Evolutionary conservation across 2,113 vertebrate species (phyloP), one percentile per base, ranked within the genome.

Genomic region (Acanthochromis polyacanthus): DNA sequence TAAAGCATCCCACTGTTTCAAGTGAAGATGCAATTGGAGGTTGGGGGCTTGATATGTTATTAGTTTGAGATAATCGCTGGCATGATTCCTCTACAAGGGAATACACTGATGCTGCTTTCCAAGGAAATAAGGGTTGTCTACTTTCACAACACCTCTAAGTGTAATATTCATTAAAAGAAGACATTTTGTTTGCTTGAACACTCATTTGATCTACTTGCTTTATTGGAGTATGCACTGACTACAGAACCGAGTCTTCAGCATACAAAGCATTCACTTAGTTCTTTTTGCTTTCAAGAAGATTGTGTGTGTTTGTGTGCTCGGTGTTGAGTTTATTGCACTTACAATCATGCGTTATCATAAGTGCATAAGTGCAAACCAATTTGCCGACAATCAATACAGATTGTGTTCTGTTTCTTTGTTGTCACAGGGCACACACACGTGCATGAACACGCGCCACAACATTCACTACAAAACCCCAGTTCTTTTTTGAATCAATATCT

Each of bases 301-400:
- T 3, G n/a, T 4, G 10, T 11, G n/a, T 22, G 51, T 52, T 2
- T 20, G n/a, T 55, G 48, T 80, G 9, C 22, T 68, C 28, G 16
- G 59, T 38, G 23, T 68, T 55, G 10, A 25, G 43, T 22, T 46
- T 56, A 17, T 32, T 55, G 53, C 46, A 55, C 16, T 58, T n/a
- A 57, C 58, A 75, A 59, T 72, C 23, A 40, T 23, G 30, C 43
- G n/a, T 66, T 75, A 57, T 63, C 81, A 75, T 67, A 23, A 81
- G 70, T 50, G 61, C 69, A 61, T 15, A 43, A 43, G 40, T 43
- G 40, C 12, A 70, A 75, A 81, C 28, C 71, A 73, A 76, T 84
- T 75, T 73, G 62, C 23, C 38, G 30, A 25, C 43, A 70, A 86
- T 84, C 79, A 75, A 84, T 84, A 78, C 11, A 52, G n/a, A 76